Base-by-base conservation (phyloP, 92 coral and sea anemone species). In the Galaxea fascicularis region DNA sequence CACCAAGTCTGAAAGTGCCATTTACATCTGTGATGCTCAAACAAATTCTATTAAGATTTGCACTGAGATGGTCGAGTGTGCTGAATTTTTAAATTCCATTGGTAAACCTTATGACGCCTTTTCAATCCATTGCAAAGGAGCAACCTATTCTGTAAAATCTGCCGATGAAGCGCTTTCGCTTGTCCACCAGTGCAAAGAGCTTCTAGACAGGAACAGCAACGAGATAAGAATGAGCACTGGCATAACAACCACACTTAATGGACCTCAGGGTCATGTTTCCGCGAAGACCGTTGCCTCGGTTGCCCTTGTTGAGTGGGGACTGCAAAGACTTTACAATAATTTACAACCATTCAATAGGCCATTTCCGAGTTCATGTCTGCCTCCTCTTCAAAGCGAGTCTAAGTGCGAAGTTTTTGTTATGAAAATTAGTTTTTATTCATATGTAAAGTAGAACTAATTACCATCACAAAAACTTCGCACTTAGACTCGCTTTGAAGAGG, bases 251-350 rank as follows among this genome's bases (percentile, higher is more conserved):
- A 27, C 92, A 45, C 51, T 84, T n/a, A 85, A 89, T 73, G 93
- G 89, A 15, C 93, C 89, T 0, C 86, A 89, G 65, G 89, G 90
- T 15, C 73, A 78, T 49, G 93, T 89, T 15, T 84, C 93, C 26
- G 77, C 89, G 0, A 89, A 76, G 85, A 89, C 89, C 10, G 77
- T 89, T n/a, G 85, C 86, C 35, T 89, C 93, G 20, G 93, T 89
- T 71, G 77, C 63, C 21, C 44, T 89, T 59, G 15, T 89, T 53
- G 87, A 85, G 25, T 71, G 70, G 65, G 86, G 93, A 1, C 73
- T 80, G 16, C 71, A 76, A 45, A 79, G 86, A 80, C 47, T 80
- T 21, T 17, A 49, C 76, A 46, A 24, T 41, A 87, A 69, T 22
- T 53, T 73, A 28, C 14, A 70, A 51, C 58, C 39, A 65, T 87